Base-by-base conservation (phyloP, 2,888 invertebrate genomes). In the Gymnocheta viridis region DNA sequence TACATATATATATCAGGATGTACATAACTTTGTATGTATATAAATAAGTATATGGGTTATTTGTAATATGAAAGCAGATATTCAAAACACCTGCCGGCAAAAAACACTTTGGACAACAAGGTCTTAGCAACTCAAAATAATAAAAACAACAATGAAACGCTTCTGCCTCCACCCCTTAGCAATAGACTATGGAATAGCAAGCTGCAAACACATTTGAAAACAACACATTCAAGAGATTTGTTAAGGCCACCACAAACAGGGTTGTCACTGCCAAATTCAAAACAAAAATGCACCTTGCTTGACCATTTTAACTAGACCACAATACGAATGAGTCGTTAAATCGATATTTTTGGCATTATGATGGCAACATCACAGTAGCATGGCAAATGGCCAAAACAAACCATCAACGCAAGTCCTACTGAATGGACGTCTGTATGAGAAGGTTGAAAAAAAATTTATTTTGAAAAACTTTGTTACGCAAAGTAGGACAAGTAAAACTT, bases 261-360 rank as follows among this genome's bases (percentile, higher is more conserved):
- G 66, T 66, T 67, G 66, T 47, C 14, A 41, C 35, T 5, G 35
- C 17, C 22, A 74, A 64, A 54, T 14, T 78, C 22, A 54, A 58
- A 81, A 76, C 7, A 62, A 54, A 76, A 72, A 79, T 79, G 70
- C 76, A 84, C 77, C 84, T 84, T 81, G 81, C 73, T 83, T 84
- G 84, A 84, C 84, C 84, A 84, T 62, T 58, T 24, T 47, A 54
- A 54, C 9, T 29, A 47, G 5, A 35, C 4, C 51, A 32, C 24
- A 22, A 24, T 24, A 60, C 38, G n/a, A 66, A 35, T 24, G 47
- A 56, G 47, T 49, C 29, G 47, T 58, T 41, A 64, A 81, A 84
- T 84, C 84, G 77, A 84, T 84, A 69, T 47, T 72, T 38, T 72
- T 80, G 6, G 54, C 35, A 41, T 58, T 44, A 69, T 47, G 27